Evolutionary conservation across 2,113 vertebrate species (phyloP).

Genomic region (Vimba vimba): DNA sequence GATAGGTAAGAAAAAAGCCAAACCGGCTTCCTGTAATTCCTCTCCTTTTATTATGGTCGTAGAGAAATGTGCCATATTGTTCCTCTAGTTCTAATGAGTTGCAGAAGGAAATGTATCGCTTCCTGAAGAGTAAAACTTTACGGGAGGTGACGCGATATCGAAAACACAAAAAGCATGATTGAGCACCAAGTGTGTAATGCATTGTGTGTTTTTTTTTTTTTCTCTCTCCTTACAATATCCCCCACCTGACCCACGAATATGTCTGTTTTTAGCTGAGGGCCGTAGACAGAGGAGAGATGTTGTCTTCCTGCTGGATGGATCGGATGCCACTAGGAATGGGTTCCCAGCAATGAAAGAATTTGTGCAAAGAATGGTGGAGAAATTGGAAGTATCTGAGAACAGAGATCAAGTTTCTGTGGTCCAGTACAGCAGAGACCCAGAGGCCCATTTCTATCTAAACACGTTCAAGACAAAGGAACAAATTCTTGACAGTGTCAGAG

Average conservation of each 20-base stretch:
- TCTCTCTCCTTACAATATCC: no score
- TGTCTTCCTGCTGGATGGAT: conserved; percentile 77
- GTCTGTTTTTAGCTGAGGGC: neutral
- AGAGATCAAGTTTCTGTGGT: no score
- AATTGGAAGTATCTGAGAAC: conserved; percentile 44
- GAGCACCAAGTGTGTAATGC: neutral
- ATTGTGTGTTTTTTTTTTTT: no score
- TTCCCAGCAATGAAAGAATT: conserved; percentile 66
- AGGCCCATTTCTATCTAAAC: conserved; percentile 60
- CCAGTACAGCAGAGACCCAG: conserved; percentile 61
- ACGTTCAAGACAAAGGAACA: conserved; percentile 56
- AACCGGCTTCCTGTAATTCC: neutral
- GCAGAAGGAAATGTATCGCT: neutral
- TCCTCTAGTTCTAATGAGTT: neutral
- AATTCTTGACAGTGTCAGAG: conserved; percentile 33
- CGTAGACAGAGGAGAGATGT: neutral
- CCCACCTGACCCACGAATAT: no score
- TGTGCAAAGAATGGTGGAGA: conserved; percentile 62
- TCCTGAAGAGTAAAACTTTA: neutral
- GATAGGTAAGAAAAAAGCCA: conserved; percentile 18
- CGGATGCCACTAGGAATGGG: conserved; percentile 66
- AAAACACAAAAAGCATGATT: no score
- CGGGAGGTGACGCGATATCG: neutral
- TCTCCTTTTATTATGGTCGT: no score
- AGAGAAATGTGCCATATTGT: neutral